phyloP scores from a whole-genome alignment of 2,888 invertebrate genomes.

The Drosophila heteroneura region DNA sequence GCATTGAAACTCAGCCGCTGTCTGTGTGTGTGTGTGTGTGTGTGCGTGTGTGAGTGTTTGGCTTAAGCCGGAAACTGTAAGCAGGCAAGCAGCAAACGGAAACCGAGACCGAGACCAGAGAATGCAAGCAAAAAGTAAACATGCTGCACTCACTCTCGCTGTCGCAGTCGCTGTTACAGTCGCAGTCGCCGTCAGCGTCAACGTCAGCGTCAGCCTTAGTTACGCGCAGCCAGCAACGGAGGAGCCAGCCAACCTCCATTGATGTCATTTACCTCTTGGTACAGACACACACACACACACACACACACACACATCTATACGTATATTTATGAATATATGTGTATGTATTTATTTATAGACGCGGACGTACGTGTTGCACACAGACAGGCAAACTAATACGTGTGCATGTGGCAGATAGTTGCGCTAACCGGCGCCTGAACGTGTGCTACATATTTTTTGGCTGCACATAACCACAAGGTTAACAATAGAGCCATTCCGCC shows the following conservation, averaged over 20 bases:
- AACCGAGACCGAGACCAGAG: constrained; percentile 65
- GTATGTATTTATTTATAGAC: constrained; percentile 7
- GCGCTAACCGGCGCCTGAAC: constrained; percentile 30
- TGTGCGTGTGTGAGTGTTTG: constrained; percentile 35
- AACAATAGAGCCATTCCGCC: constrained; percentile 20
- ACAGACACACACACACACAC: constrained; percentile 44
- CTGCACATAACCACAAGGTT: constrained; percentile 34
- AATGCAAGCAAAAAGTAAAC: constrained; percentile 62
- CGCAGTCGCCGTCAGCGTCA: constrained; percentile 9
- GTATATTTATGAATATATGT: constrained; percentile 2
- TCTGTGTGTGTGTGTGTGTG: constrained; percentile 5
- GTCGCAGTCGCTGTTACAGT: constrained; percentile 11
- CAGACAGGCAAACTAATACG: constrained; percentile 18
- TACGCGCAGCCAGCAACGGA: constrained; percentile 28
- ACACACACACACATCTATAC: constrained; percentile 23
- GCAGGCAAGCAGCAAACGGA: constrained; percentile 79
- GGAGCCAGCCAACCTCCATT: constrained; percentile 74
- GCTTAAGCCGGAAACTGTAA: constrained; percentile 75
- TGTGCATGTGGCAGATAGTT: constrained; percentile 12
- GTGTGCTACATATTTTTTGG: constrained; percentile 37
- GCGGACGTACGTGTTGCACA: constrained; percentile 16
- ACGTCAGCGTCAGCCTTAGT: constrained; percentile 18
- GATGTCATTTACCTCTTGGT: constrained; percentile 77
- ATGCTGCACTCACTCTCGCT: constrained; percentile 33
- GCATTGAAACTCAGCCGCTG: constrained; percentile 51